Evolutionary conservation across 2,113 vertebrate genomes (phyloP), one percentile per base, ranked within the genome.

Genomic region (Cisticola juncidis): DNA sequence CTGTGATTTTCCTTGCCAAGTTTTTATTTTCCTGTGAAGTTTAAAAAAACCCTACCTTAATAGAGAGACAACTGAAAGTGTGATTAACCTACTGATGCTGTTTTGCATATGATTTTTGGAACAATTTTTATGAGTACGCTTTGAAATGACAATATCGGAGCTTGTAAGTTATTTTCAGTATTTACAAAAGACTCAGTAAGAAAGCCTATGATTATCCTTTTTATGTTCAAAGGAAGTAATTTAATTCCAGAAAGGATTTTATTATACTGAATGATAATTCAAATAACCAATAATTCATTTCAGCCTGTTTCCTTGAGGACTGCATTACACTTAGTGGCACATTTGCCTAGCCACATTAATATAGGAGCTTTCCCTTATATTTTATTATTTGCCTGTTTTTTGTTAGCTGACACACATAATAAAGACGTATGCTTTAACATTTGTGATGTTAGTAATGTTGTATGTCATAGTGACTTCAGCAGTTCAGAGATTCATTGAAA

Each of bases 171-270:
- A 81, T 96, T 86, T 94, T 80, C 80, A 92, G 88, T 97, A 91
- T 97, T 97, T 98, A 94, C 83, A 80, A 82, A 96, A 97, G 82
- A 88, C 58, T 88, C 79, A 69, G 91, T 96, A 96, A 94, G 89
- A 97, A 97, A 97, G 86, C 90, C 94, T 97, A 65, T 85, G 92
- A 97, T 98, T 97, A 97, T 96, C 79, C 61, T 88, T 90, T 93
- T 83, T 91, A 88, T 68, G 35, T 95, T 95, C 54, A 69, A 92
- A 89, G 73, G 77, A 96, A 81, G 57, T 83, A 92, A 97, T 95
- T 95, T 94, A 94, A 96, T 97, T 96, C 74, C 92, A 72, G 15
- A 77, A 92, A 92, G 76, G 85, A 48, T 94, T 91, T 96, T 95
- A 90, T 96, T 95, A 89, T 88, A 76, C 51, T 71, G 57, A 69